Evolutionary conservation across 2,888 invertebrate genomes (phyloP), one percentile per base, ranked within the genome.

Genomic region (Microplitis deprimator): DNA sequence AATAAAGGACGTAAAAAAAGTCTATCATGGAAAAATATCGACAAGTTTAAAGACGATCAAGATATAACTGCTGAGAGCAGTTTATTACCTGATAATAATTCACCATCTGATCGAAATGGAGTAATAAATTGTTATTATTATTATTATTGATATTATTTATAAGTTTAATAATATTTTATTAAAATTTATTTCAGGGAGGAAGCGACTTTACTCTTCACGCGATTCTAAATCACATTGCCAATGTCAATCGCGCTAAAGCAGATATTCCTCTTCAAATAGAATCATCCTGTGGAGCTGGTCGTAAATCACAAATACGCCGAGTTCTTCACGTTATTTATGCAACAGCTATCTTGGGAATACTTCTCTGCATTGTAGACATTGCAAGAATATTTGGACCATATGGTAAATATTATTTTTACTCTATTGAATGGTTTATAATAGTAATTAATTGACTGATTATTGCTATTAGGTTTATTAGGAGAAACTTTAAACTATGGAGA

Each of bases 201-300:
- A 83, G 87, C 29, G 90, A 91, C 80, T 87, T 91, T 77, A 91
- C 91, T 2, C 88, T 92, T 71, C 90, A 91, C 73, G 91, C 91
- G 20, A 91, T 92, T 82, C 83, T 92, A 77, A 91, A 91, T 84
- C 92, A 92, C 82, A 92, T 92, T 74, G 92, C 92, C 13, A 91
- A 91, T 81, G 91, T 91, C 73, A 91, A 91, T 85, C 89, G 91
- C 83, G 89, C 91, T 7, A 89, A 88, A 83, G 84, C 88, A 50
- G 87, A 88, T 75, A 84, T 85, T 13, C 88, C 88, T 39, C 77
- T 89, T 77, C 88, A 89, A 78, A 86, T 89, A 62, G 89, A 89
- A 79, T 83, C 85, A 16, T 85, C 83, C 75, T 87, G 88, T 3
- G 87, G 87, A 7, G 86, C 87, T 13, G 85, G 85, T 16, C 85